Base-by-base conservation (phyloP, 1,140 invertebrate genomes). In the Heliconius nattereri region DNA sequence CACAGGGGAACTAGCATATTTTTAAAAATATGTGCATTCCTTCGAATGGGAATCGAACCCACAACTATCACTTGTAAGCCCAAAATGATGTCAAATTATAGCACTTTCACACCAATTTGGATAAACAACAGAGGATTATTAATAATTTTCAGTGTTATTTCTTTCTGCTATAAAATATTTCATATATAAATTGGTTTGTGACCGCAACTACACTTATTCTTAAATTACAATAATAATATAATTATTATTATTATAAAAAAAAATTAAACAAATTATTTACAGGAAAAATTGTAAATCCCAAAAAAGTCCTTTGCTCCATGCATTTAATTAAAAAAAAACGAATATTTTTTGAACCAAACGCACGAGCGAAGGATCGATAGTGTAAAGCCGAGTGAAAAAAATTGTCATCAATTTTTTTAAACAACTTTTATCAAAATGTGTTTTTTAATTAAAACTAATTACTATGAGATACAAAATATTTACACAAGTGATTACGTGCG, bases 241-340 rank as follows among this genome's bases (percentile, higher is more conserved):
- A 87, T 85, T 85, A 66, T 66, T 11, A 66, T 16, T 26, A 66
- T 66, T 29, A 66, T 66, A 29, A 66, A 66, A 66, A 66, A 66
- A 26, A 87, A 87, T 86, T 89, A 87, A 87, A 88, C 81, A 71
- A 79, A 83, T 19, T 79, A 76, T 74, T 83, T 89, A 89, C 87
- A 89, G 23, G 82, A 79, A 74, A 79, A 35, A 9, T 52, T 78
- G 72, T 78, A 40, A 79, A 76, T 72, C 75, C 75, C 52, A 74
- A 81, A 79, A 77, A 71, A 71, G 70, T 66, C 40, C 57, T 60
- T 60, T 32, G 23, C 3, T 6, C 29, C 37, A 71, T 40, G 29
- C 71, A 29, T 37, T 72, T 20, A 45, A 8, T 73, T 32, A 9
- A 32, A 74, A 29, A 29, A 52, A 75, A 54, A 29, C 3, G 3